Evolutionary conservation across 2,113 vertebrate genomes (phyloP).

Genomic region (Mastomys coucha): DNA sequence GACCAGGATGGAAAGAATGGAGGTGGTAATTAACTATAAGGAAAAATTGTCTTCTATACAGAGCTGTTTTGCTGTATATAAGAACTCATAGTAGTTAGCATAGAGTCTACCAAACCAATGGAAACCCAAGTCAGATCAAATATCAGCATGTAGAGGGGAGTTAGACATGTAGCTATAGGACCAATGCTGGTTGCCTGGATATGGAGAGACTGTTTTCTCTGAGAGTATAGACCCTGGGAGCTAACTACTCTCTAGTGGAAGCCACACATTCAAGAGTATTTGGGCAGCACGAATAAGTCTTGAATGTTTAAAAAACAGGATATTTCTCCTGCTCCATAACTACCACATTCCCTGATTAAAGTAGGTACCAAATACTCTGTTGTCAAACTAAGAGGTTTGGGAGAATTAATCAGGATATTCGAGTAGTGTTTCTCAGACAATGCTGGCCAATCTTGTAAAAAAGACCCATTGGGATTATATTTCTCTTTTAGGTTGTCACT

Average conservation of each 20-base stretch:
- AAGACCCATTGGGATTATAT: background rate
- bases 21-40: background rate
- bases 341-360: background rate
- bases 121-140: background rate
- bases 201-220: background rate
- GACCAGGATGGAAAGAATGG: background rate
- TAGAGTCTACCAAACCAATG: background rate
- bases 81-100: background rate
- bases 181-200: background rate
- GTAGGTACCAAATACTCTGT: too few relatives aligned
- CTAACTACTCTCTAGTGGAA: background rate
- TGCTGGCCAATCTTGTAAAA: background rate
- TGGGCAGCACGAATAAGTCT: background rate
- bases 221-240: background rate
- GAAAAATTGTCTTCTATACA: background rate
- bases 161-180: background rate
- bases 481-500: background rate
- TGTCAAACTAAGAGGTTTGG: background rate
- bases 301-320: background rate
- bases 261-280: background rate
- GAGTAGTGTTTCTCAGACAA: background rate
- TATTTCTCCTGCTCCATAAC: background rate
- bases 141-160: background rate
- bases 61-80: background rate
- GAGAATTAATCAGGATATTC: background rate